phyloP scores from a whole-genome alignment of 2,113 vertebrate species.

The Clarias magur region DNA sequence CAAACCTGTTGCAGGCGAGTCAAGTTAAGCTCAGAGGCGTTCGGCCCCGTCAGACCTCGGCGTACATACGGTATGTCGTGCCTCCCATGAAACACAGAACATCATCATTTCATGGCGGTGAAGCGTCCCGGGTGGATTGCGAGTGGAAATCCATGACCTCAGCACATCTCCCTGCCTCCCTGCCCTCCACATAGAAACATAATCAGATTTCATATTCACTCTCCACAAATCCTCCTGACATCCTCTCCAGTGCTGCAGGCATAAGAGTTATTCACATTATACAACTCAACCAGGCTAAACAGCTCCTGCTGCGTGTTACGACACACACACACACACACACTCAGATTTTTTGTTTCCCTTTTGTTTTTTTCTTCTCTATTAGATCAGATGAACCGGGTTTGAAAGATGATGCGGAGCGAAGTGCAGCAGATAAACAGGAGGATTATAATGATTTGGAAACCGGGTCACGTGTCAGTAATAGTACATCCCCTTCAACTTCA shows the following conservation, averaged over 20 bases:
- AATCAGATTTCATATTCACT: conserved; percentile 76
- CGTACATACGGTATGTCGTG: conserved; percentile 66
- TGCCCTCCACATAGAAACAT: conserved; percentile 58
- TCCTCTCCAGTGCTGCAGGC: conserved; percentile 64
- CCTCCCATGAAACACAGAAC: conserved; percentile 73
- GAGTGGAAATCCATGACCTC: conserved; percentile 69
- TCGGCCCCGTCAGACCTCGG: conserved; percentile 71
- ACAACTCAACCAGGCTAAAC: conserved; percentile 9
- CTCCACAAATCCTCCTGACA: conserved; percentile 68
- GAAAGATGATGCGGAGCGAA: background rate
- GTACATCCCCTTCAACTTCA: background rate
- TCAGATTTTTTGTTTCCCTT: background rate
- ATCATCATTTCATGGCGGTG: conserved; percentile 56
- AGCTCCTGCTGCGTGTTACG: background rate
- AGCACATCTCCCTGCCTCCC: conserved; percentile 64
- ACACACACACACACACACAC: background rate
- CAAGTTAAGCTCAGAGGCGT: conserved; percentile 65
- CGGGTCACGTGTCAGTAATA: background rate
- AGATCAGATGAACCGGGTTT: background rate
- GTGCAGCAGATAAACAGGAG: background rate
- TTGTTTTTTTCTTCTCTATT: background rate
- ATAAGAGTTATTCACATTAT: conserved; percentile 31
- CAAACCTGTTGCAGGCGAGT: conserved; percentile 68
- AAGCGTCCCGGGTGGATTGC: conserved; percentile 63
- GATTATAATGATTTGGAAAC: background rate